Percentiles rank a stretch among this genome's conserved stretches.
phyloP scores from a whole-genome alignment of 1,140 invertebrate species.

The Apis cerana region DNA sequence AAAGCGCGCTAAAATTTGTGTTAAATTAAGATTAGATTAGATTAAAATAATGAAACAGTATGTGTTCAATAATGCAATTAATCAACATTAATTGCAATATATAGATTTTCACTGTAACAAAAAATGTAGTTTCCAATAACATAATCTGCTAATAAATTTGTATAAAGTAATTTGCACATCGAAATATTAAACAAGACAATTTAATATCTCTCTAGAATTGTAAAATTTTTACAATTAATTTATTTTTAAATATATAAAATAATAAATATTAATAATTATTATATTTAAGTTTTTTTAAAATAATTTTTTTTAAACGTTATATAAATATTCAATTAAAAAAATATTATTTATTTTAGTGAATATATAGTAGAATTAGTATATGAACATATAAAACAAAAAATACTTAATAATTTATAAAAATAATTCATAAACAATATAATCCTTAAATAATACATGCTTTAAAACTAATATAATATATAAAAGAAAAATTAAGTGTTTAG shows the following conservation, averaged over 20 bases:
- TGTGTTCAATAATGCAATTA: slow-evolving; percentile 3
- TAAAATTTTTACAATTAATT: not conserved
- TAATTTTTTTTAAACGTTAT: too few relatives aligned
- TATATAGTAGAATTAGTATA: too few relatives aligned
- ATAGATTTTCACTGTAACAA: not conserved
- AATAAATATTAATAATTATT: not conserved
- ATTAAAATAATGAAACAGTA: not conserved
- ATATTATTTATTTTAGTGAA: too few relatives aligned
- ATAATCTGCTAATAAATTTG: not conserved
- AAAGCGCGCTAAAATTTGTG: not conserved
- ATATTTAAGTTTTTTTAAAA: not conserved
- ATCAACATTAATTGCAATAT: not conserved
- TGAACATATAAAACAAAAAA: too few relatives aligned
- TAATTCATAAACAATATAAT: too few relatives aligned
- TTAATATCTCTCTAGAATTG: not conserved
- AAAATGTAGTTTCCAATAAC: not conserved
- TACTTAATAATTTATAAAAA: too few relatives aligned
- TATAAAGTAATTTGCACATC: not conserved
- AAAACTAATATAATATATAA: too few relatives aligned
- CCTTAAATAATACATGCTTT: too few relatives aligned
- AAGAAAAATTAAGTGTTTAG: too few relatives aligned
- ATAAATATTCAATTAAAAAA: too few relatives aligned
- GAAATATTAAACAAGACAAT: not conserved
- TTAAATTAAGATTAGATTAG: not conserved
- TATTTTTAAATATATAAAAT: not conserved